A percentile compares a stretch with the other conserved stretches of the same genome.
These are phyloP conservation scores for Drosophila nigromelanica DNA, from an alignment of 1,140 invertebrate species.

Conservation along the genomic window DNA sequence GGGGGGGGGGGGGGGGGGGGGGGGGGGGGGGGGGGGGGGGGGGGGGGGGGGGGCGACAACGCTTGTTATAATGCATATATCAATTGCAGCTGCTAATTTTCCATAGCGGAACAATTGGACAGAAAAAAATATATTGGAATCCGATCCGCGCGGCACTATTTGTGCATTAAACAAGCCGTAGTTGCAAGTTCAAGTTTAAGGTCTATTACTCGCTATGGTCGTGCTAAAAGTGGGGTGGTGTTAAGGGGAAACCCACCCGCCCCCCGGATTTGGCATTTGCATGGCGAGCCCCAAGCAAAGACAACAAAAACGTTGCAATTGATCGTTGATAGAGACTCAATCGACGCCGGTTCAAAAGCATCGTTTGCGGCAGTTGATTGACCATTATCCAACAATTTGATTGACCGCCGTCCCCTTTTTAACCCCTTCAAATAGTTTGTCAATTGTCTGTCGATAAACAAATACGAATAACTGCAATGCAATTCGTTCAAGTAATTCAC, in stretches of 20 bases:
- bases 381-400: constrained; percentile 66
- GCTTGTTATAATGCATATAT: constrained; percentile 65
- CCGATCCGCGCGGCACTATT: constrained; percentile 6
- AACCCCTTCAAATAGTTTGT: constrained; percentile 24
- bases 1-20: no score
- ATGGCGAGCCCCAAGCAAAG: constrained; percentile 12
- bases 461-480: constrained; percentile 51
- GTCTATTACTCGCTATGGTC: constrained; percentile 22
- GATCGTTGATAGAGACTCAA: constrained; percentile 30
- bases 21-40: no score
- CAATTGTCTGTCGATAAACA: constrained; percentile 69
- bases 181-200: constrained; percentile 69
- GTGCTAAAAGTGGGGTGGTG: background rate
- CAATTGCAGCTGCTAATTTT: constrained; percentile 50
- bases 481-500: constrained; percentile 63
- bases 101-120: constrained; percentile 26
- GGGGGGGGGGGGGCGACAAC: constrained; percentile 7
- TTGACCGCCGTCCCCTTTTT: constrained; percentile 28
- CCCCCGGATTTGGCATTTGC: background rate
- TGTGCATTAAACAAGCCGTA: constrained; percentile 26
- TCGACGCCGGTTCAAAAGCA: constrained; percentile 26
- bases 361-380: constrained; percentile 51
- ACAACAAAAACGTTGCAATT: constrained; percentile 32
- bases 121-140: background rate
- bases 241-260: background rate